These are phyloP conservation scores for Oxygymnocypris stewartii DNA, from an alignment of 2,113 vertebrate genomes.

Conservation along the genomic window DNA sequence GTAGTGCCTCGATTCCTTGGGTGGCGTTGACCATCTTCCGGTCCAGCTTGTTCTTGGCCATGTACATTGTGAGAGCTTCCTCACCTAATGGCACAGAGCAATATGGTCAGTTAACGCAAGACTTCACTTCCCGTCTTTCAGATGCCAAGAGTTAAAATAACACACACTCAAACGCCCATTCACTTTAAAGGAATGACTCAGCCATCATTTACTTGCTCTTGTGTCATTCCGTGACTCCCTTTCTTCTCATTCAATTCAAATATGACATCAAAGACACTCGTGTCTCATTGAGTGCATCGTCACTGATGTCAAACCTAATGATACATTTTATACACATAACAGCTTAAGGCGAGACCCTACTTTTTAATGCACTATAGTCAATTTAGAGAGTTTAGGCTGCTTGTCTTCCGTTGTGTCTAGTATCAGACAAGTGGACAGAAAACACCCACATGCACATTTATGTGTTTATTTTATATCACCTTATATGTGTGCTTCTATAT, in stretches of 20 bases:
- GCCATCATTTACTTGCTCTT: neutral
- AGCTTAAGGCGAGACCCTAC: neutral
- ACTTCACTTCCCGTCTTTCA: neutral
- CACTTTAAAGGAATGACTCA: neutral
- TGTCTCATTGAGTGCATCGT: neutral
- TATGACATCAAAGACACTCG: neutral
- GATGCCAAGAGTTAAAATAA: neutral
- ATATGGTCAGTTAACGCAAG: conserved; percentile 31
- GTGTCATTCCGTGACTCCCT: neutral
- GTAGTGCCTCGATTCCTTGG: conserved; percentile 93
- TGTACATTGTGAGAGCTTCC: conserved; percentile 98
- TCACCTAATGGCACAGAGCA: conserved; percentile 79
- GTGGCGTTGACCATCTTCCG: conserved; percentile 90
- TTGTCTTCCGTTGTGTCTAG: neutral
- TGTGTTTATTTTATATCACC: neutral
- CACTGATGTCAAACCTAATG: neutral
- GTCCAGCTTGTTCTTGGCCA: conserved; percentile 97
- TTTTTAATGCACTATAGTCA: neutral
- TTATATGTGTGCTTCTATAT: neutral
- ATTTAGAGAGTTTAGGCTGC: neutral
- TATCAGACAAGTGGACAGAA: neutral
- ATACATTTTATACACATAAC: neutral
- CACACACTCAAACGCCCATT: neutral
- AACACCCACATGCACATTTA: neutral
- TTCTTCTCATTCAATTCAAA: neutral